Base-by-base conservation (phyloP, 2,113 vertebrate species). In the Perccottus glenii region DNA sequence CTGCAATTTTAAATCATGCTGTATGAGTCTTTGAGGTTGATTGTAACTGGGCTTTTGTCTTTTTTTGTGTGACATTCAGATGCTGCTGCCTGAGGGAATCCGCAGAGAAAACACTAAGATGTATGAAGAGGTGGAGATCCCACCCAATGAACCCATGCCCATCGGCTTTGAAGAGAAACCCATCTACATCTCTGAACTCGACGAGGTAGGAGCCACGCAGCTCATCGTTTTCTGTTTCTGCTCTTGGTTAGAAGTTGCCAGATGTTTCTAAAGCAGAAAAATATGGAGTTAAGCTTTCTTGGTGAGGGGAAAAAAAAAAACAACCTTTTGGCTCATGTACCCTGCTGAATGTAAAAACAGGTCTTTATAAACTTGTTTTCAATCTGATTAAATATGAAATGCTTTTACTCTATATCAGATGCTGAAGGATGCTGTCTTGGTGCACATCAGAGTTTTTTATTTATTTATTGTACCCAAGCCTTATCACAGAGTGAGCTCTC, bases 101-200 rank as follows among this genome's bases (percentile, higher is more conserved):
- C 91, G 90, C 78, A 93, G 96, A 87, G 95, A 98, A 27, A 96
- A 96, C 87, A 94, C 80, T 64, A 99, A 98, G 89, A 94, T 98
- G 87, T 98, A 92, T 76, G 98, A 99, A 90, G 95, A 98, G 89
- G 93, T 98, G 52, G 94, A 92, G 75, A 99, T 99, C 67, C 97
- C 97, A 6, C 92, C 94, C 47, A 95, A 88, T 44, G 94, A 97
- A 33, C 94, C 96, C 76, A 96, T 98, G 96, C 92, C 96, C 49
- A 14, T 94, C 63, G 95, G 95, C 52, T 92, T 97, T 80, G 94
- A 97, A 73, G 96, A 99, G 87, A 98, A 98, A 63, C 93, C 94
- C 4, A 81, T 99, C 86, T 96, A 92, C 87, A 94, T 99, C 82
- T 91, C 95, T 57, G 94, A 98, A 10, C 93, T 98, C 63, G 97